These are phyloP conservation scores for Ophion obscuratus DNA, from an alignment of 2,888 invertebrate genomes.

Conservation along the genomic window DNA sequence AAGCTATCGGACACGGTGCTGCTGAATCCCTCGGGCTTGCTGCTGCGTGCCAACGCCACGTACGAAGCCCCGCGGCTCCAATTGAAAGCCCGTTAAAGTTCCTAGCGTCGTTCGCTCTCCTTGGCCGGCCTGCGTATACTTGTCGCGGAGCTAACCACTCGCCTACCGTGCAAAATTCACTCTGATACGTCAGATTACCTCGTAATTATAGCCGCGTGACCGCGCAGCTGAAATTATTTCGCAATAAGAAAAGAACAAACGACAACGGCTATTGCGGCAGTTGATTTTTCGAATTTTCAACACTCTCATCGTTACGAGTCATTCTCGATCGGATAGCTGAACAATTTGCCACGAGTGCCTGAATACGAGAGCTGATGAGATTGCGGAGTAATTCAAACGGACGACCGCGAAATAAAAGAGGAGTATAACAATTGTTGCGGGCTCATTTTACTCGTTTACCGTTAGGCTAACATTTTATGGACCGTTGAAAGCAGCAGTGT, in stretches of 20 bases:
- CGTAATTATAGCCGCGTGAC: conserved; percentile 49
- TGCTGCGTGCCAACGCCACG: conserved; percentile 60
- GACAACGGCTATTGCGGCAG: conserved; percentile 5
- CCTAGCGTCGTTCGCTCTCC: conserved; percentile 51
- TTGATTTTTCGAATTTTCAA: conserved; percentile 11
- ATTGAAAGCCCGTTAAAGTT: conserved; percentile 68
- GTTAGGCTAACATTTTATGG: no score
- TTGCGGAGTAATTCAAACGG: background rate
- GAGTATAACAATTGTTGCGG: background rate
- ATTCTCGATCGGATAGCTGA: conserved; percentile 1
- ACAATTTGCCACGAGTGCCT: background rate
- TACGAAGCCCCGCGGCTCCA: conserved; percentile 63
- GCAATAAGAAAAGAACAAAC: conserved; percentile 7
- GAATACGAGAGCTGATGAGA: background rate
- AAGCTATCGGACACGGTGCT: conserved; percentile 55
- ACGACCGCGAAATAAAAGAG: background rate
- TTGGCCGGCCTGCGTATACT: conserved; percentile 13
- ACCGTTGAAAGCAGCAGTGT: no score
- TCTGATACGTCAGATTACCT: conserved; percentile 34
- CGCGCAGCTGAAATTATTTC: conserved; percentile 32
- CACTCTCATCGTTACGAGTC: background rate
- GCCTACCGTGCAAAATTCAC: conserved; percentile 59
- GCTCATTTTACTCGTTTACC: background rate
- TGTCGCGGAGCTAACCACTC: conserved; percentile 52
- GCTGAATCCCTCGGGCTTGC: conserved; percentile 33